Evolutionary conservation across 2,113 vertebrate species (phyloP), one percentile per base, ranked within the genome.

Genomic region (Pelobates fuscus): DNA sequence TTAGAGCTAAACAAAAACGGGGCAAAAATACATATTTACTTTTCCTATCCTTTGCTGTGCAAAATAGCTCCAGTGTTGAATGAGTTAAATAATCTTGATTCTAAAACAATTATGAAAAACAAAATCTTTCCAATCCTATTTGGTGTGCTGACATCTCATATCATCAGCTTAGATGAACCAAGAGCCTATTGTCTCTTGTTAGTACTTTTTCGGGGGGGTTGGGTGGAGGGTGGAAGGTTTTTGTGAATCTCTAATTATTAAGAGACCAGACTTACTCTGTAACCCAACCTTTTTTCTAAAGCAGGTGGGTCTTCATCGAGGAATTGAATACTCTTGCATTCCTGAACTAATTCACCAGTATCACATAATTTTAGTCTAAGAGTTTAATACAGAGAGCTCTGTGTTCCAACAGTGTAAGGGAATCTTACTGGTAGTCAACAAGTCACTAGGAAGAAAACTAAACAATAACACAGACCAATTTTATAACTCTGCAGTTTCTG

Each of bases 131-230:
- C 12, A n/a, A 43, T 32, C 32, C 57, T n/a, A 32, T 46, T n/a
- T 43, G 23, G 30, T 43, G 58, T 67, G 52, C 30, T 24, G 18
- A 5, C 21, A 29, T 49, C 25, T 32, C 23, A 52, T 32, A 25
- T 58, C 23, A 21, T 43, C 20, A 49, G n/a, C 21, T 49, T 32
- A 21, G 17, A 27, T 20, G 15, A 68, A 61, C 44, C 30, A 65
- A 67, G 67, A 55, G 25, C 26, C 32, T 37, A 61, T 76, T 76
- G 64, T 76, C 49, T 61, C 14, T 20, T 25, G 32, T 6, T 37
- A 10, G 32, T 10, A 10, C 32, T 37, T 37, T 37, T n/a, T n/a
- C n/a, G n/a, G n/a, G n/a, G n/a, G n/a, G n/a, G n/a, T n/a, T n/a
- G n/a, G 32, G 32, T 37, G 32, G 5, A 37, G 32, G 10, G 32